phyloP scores from a whole-genome alignment of 2,888 invertebrate genomes.

The Drosophila multiciliata region DNA sequence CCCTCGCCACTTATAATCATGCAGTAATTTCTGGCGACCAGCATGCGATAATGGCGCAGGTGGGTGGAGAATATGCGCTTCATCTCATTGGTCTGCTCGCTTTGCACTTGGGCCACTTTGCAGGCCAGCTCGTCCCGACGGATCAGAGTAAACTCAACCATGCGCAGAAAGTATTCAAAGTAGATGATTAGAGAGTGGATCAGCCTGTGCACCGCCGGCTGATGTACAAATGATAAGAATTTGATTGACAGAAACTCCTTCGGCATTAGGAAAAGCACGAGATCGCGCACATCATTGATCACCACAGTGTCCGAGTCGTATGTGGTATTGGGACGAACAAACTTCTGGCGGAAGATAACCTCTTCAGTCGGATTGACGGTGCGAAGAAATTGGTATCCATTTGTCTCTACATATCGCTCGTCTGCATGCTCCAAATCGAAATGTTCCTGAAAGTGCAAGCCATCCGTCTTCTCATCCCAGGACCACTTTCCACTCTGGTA shows the following conservation, averaged over 20 bases:
- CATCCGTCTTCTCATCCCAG: conserved; percentile 13
- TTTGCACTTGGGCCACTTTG: conserved; percentile 74
- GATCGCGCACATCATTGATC: conserved; percentile 19
- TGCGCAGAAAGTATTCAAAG: conserved; percentile 81
- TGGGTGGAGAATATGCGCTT: conserved; percentile 77
- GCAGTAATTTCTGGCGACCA: conserved; percentile 72
- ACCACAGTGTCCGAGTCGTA: conserved; percentile 16
- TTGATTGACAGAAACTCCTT: conserved; percentile 14
- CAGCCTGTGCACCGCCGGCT: conserved; percentile 43
- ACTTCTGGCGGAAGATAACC: conserved; percentile 18
- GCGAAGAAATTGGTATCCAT: conserved; percentile 22
- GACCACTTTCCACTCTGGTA: conserved; percentile 28
- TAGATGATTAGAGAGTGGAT: conserved; percentile 81
- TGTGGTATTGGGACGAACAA: background rate
- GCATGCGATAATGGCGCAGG: conserved; percentile 78
- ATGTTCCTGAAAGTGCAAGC: conserved; percentile 7
- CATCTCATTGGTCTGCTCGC: conserved; percentile 72
- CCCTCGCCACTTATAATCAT: conserved; percentile 4
- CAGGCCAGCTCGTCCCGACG: conserved; percentile 78
- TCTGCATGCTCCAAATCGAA: conserved; percentile 12
- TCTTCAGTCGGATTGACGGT: conserved; percentile 24
- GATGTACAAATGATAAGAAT: conserved; percentile 7
- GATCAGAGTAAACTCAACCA: conserved; percentile 81
- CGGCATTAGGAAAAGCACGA: conserved; percentile 24
- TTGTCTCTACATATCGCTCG: conserved; percentile 18